Evolutionary conservation across 64 coral and sea anemone species (phyloP).

Genomic region (Platygyra sinensis): DNA sequence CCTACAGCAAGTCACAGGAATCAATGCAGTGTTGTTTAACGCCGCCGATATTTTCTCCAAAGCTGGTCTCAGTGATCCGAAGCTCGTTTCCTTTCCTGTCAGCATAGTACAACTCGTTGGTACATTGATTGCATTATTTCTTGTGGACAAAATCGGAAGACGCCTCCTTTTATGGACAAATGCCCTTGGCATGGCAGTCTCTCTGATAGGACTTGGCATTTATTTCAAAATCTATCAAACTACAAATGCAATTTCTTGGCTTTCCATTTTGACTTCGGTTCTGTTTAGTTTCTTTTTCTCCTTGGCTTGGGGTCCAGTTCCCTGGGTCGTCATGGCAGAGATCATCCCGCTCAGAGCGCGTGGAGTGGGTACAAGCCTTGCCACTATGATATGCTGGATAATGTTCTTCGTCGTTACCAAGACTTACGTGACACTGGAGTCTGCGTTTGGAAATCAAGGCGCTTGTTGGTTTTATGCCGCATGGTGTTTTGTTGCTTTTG

Average conservation of each 20-base stretch:
- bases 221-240: constrained; percentile 72
- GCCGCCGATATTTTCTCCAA: constrained; percentile 62
- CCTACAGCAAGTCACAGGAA: constrained; percentile 75
- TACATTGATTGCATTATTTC: constrained; percentile 43
- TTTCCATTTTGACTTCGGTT: constrained; percentile 59
- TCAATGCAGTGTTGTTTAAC: constrained; percentile 86
- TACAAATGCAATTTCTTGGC: constrained; percentile 46
- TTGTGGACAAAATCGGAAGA: constrained; percentile 67
- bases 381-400: constrained; percentile 47
- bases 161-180: constrained; percentile 52
- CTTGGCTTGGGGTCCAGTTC: constrained; percentile 87
- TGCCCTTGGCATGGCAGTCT: constrained; percentile 44
- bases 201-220: constrained; percentile 52
- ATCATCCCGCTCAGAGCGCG: constrained; percentile 74
- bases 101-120: constrained; percentile 62
- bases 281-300: constrained; percentile 56
- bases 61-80: constrained; percentile 59
- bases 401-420: constrained; percentile 68
- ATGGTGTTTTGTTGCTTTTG: constrained; percentile 22
- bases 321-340: constrained; percentile 83
- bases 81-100: constrained; percentile 60
- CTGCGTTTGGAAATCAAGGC: constrained; percentile 50
- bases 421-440: constrained; percentile 49
- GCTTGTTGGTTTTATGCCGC: constrained; percentile 68
- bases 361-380: constrained; percentile 61